Evolutionary conservation across 2,113 vertebrate species (phyloP).

Genomic region (Lasiurus borealis): DNA sequence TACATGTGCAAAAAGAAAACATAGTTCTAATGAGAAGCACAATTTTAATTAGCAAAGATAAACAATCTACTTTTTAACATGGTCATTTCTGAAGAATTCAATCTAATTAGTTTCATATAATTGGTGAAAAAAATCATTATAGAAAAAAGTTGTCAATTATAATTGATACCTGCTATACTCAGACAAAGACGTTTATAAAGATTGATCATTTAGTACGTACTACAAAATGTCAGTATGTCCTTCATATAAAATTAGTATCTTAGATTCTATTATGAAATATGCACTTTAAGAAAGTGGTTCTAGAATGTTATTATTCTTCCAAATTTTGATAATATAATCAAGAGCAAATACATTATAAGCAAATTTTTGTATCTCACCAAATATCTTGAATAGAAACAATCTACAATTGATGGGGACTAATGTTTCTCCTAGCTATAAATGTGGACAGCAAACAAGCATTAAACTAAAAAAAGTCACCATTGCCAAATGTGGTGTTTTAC

Average conservation of each 20-base stretch:
- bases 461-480: slow-evolving; percentile 2
- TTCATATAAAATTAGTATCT: slow-evolving; percentile 7
- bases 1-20: slow-evolving; percentile 36
- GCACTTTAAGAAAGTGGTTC: not conserved
- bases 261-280: slow-evolving; percentile 41
- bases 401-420: not conserved
- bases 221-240: not conserved
- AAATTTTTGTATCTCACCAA: slow-evolving; percentile 48
- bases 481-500: not conserved
- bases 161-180: not conserved
- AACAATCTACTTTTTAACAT: slow-evolving; percentile 20
- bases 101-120: slow-evolving; percentile 43
- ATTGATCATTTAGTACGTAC: slow-evolving; percentile 37
- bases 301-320: slow-evolving; percentile 34
- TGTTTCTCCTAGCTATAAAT: slow-evolving; percentile 16
- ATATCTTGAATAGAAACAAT: not conserved
- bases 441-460: slow-evolving; percentile 33
- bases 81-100: slow-evolving; percentile 17
- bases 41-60: slow-evolving; percentile 1
- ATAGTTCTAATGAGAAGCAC: slow-evolving; percentile 13
- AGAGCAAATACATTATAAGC: not conserved
- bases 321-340: slow-evolving; percentile 23
- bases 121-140: not conserved
- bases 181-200: slow-evolving; percentile 32
- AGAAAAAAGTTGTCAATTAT: slow-evolving; percentile 21